Base-by-base conservation (phyloP, 2,797 vertebrate species). In the Protonibea diacanthus region DNA sequence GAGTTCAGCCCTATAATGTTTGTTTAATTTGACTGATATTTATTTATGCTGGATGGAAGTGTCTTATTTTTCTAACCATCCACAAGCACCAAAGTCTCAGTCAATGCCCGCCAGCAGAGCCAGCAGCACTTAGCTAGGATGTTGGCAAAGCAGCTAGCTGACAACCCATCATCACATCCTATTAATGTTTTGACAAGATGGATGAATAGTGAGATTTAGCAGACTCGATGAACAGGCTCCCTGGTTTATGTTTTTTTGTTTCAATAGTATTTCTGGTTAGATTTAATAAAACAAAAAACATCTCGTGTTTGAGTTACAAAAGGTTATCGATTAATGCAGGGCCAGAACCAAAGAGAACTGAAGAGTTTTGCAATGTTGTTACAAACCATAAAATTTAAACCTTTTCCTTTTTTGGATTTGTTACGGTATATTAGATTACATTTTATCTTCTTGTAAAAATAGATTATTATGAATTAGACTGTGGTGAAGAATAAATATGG, bases 151-250 rank as follows among this genome's bases (percentile, higher is more conserved):
- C 25, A 4, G 70, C 68, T 64, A 64, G 72, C 61, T 84, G 83
- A 86, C 85, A 81, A 76, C 74, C 65, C 59, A 76, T 84, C 80
- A 81, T 84, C 74, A 83, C 69, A 70, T 84, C 69, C 71, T 74
- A 65, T 84, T 84, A 85, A 76, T 64, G 66, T 76, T 83, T 74
- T 84, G 76, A 87, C 61, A 82, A 86, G 81, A 75, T 80, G 71
- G 69, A 80, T 87, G 73, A 82, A 76, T 67, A 74, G 55, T 59
- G 55, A 79, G 66, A 83, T 71, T 83, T 52, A 29, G 42, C 76
- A 47, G 76, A 70, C 72, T 79, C 66, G n/a, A 25, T 71, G 59
- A 71, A 74, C 64, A 73, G 12, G 0, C 42, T 38, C 47, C 74
- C 27, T 47, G 60, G 11, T 76, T 79, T 68, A 1, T 69, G 8